These are phyloP conservation scores for Coregonus ussuriensis DNA, from an alignment of 2,797 vertebrate genomes.

Conservation along the genomic window DNA sequence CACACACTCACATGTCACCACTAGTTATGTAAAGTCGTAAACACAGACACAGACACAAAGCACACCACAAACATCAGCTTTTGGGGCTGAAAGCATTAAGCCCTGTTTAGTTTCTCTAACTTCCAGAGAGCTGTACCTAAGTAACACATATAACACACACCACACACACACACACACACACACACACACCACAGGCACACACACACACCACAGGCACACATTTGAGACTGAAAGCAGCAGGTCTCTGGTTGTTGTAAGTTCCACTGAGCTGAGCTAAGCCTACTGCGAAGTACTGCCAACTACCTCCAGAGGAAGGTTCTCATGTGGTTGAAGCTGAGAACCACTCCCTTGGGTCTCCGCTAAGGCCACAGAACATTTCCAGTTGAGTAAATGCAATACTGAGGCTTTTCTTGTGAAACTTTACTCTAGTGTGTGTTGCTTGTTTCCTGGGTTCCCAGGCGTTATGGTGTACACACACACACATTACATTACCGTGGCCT, in stretches of 20 bases:
- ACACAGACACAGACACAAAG: background rate
- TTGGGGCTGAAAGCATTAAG: background rate
- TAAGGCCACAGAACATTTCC: conserved; percentile 52
- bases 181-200: no score
- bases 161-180: no score
- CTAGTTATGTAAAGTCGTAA: background rate
- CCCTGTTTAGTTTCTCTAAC: background rate
- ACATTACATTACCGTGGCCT: conserved; percentile 3
- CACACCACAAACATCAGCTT: background rate
- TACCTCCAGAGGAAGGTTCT: conserved; percentile 21
- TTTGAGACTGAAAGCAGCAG: no score
- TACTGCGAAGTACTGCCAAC: background rate
- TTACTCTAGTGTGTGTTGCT: conserved; percentile 21
- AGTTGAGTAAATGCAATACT: conserved; percentile 41
- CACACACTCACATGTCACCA: no score
- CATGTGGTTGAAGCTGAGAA: conserved; percentile 40
- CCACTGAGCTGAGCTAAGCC: no score
- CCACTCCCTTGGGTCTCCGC: conserved; percentile 33
- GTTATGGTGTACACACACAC: conserved; percentile 1
- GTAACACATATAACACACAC: no score
- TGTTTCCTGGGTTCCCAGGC: conserved; percentile 18
- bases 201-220: no score
- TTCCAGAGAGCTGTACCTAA: conserved; percentile 17
- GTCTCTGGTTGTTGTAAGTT: no score
- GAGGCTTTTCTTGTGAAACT: conserved; percentile 32